Conservation (phyloP, 2,888 invertebrate genomes). For the Alviniconcha strummeri region DNA sequence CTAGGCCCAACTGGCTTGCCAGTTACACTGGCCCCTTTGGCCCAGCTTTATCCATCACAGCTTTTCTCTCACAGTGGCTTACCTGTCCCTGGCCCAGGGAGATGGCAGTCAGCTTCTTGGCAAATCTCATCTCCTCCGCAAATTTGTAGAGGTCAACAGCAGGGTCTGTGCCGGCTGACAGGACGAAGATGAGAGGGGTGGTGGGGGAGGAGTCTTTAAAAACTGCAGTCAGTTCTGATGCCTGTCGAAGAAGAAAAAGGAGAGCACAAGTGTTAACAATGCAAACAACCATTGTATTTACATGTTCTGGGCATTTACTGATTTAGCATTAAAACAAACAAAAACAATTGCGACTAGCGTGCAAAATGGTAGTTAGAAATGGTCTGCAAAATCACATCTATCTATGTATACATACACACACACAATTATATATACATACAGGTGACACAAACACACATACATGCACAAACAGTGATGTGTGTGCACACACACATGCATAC, state of each 20-base stretch:
- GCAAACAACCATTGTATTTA: no score
- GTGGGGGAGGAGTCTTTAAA: slow-evolving; percentile 74
- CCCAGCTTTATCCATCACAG: not conserved
- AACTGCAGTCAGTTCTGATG: slow-evolving; percentile 72
- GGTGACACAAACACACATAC: no score
- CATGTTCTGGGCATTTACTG: no score
- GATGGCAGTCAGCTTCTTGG: slow-evolving; percentile 82
- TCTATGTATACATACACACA: no score
- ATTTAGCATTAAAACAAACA: no score
- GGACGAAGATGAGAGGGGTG: slow-evolving; percentile 74
- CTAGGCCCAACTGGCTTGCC: not conserved
- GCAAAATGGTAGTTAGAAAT: no score
- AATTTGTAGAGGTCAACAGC: slow-evolving; percentile 75
- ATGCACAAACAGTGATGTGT: no score
- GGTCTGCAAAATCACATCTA: no score
- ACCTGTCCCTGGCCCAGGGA: slow-evolving; percentile 91
- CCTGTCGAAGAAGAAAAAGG: slow-evolving; percentile 47
- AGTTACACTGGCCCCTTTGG: not conserved
- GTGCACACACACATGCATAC: no score
- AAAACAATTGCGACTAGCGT: no score
- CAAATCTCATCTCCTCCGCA: slow-evolving; percentile 76
- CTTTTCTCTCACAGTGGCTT: slow-evolving; percentile 6
- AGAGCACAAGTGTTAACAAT: no score
- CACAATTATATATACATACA: no score
- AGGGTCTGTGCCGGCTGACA: slow-evolving; percentile 75